Conservation (phyloP, 2,888 invertebrate genomes). For the Lasioglossum villosulum region DNA sequence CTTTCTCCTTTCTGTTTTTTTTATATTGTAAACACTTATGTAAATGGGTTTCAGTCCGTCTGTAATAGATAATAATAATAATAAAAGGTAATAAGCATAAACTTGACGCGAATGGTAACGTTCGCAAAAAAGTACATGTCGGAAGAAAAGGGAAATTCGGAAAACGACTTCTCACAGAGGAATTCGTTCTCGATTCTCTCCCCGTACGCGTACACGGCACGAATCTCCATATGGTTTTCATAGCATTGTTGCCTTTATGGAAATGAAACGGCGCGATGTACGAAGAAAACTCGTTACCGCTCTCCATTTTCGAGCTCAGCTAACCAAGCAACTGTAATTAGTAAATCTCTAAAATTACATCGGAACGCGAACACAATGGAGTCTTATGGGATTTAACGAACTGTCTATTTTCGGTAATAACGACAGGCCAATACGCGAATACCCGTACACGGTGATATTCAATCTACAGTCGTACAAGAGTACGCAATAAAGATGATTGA, state of each 20-base stretch:
- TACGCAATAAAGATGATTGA: neutral
- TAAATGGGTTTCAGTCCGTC: too few species aligned
- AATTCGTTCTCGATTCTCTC: neutral
- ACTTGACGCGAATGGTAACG: neutral
- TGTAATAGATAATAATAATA: too few species aligned
- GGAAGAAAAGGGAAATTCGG: neutral
- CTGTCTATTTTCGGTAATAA: neutral
- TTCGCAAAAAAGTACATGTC: neutral
- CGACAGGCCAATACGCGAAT: neutral
- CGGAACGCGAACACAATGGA: neutral
- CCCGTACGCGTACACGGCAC: neutral
- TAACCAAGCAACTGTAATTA: neutral
- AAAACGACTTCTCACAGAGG: neutral
- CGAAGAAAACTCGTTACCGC: neutral
- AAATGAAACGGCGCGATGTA: neutral
- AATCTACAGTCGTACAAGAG: neutral
- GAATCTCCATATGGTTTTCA: neutral
- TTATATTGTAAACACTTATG: too few species aligned
- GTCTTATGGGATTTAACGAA: neutral
- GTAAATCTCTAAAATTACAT: neutral
- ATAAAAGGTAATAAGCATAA: too few species aligned
- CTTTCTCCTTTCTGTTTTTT: too few species aligned
- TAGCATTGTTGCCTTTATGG: slow-evolving; percentile 1
- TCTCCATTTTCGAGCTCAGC: neutral
- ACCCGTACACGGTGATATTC: neutral